Evolutionary conservation across 2,888 invertebrate genomes (phyloP).

Genomic region (Tuta absoluta): DNA sequence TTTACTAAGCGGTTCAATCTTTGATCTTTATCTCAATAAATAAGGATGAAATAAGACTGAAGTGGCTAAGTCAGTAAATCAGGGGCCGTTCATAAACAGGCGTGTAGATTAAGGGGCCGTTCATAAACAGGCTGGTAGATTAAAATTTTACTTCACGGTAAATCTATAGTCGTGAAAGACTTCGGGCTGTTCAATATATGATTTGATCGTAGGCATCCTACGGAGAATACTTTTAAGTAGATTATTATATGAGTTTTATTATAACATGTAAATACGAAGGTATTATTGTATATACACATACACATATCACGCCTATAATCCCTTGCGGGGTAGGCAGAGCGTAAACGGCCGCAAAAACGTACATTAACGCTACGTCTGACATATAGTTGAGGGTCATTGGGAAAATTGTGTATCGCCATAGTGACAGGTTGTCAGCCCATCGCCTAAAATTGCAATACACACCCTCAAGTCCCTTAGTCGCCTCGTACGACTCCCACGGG

Average conservation of each 20-base stretch:
- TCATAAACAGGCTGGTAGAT: conserved; percentile 36
- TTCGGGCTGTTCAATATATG: conserved; percentile 23
- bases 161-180: conserved; percentile 43
- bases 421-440: too few relatives aligned
- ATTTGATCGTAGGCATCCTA: conserved; percentile 3
- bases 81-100: conserved; percentile 32
- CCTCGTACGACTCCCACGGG: too few relatives aligned
- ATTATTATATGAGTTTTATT: not conserved
- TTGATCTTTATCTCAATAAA: conserved; percentile 2
- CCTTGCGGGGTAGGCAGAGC: too few relatives aligned
- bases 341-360: too few relatives aligned
- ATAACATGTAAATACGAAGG: not conserved
- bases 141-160: conserved; percentile 40
- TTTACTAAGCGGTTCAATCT: not conserved
- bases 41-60: not conserved
- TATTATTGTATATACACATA: too few relatives aligned
- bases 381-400: too few relatives aligned
- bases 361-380: too few relatives aligned
- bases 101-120: conserved; percentile 20
- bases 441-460: too few relatives aligned
- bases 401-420: too few relatives aligned
- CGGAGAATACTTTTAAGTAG: not conserved
- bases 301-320: too few relatives aligned
- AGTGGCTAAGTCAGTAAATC: conserved; percentile 36
- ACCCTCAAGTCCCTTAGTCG: too few relatives aligned